Percentiles rank a stretch among this genome's conserved stretches.
phyloP scores from a whole-genome alignment of 2,113 vertebrate genomes.

The Noctilio leporinus region DNA sequence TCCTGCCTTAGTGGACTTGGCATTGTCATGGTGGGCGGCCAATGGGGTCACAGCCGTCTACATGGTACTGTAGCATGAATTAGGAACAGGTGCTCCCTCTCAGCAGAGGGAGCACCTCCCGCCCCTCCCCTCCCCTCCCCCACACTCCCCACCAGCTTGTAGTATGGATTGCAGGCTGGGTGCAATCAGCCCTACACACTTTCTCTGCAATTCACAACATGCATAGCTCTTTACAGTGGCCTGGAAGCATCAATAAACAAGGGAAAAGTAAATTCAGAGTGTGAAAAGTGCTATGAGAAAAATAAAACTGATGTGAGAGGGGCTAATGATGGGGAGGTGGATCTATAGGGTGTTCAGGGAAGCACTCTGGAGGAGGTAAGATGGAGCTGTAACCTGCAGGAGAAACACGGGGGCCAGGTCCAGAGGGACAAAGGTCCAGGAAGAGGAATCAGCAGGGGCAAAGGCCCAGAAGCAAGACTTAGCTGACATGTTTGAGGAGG shows the following conservation, averaged over 20 bases:
- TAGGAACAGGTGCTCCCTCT: fast-evolving
- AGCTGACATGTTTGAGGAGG: neutral
- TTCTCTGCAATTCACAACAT: neutral
- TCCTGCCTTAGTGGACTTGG: neutral
- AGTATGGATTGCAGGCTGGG: neutral
- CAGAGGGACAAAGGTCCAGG: neutral
- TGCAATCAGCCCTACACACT: neutral
- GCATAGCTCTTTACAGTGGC: neutral
- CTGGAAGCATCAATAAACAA: neutral
- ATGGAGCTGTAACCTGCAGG: neutral
- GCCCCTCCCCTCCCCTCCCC: neutral
- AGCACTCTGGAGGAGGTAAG: neutral
- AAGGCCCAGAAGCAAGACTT: neutral
- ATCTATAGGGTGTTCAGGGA: neutral
- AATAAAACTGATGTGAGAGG: neutral
- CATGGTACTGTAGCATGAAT: neutral
- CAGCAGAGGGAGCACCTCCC: neutral
- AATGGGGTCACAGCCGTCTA: neutral
- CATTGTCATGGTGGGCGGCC: fast-evolving
- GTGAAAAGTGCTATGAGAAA: neutral
- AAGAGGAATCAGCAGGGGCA: neutral
- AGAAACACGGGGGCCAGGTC: neutral
- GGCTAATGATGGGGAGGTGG: neutral
- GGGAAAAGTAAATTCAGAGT: neutral
- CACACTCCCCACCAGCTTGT: neutral